Conservation (phyloP, 2,797 vertebrate species). For the Lophius americanus region DNA sequence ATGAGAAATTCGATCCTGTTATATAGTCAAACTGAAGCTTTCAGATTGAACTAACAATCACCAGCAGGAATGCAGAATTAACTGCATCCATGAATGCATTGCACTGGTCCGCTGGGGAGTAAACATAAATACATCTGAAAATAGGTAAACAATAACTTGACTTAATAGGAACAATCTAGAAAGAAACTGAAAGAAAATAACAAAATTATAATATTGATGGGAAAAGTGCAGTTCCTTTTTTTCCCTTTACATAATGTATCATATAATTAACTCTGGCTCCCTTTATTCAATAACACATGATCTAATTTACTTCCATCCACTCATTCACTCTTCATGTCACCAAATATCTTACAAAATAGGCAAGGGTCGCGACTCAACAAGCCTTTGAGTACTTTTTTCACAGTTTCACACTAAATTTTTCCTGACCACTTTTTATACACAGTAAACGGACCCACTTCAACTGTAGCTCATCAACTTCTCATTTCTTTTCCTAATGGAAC, state of each 20-base stretch:
- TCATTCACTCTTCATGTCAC: slow-evolving; percentile 31
- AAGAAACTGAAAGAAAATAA: slow-evolving; percentile 55
- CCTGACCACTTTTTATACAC: slow-evolving; percentile 32
- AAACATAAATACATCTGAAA: slow-evolving; percentile 81
- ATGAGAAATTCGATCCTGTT: slow-evolving; percentile 28
- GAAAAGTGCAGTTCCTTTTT: slow-evolving; percentile 87
- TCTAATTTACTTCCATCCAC: slow-evolving; percentile 30
- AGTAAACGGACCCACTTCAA: slow-evolving; percentile 49
- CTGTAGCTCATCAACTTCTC: slow-evolving; percentile 41
- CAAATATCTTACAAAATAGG: slow-evolving; percentile 59
- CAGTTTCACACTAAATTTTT: slow-evolving; percentile 62
- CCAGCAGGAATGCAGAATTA: slow-evolving; percentile 49
- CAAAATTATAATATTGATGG: slow-evolving; percentile 81
- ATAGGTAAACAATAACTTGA: slow-evolving; percentile 53
- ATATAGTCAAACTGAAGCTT: slow-evolving; percentile 44
- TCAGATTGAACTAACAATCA: slow-evolving; percentile 65
- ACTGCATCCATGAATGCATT: slow-evolving; percentile 83
- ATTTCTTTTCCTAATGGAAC: slow-evolving; percentile 50
- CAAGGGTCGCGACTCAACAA: slow-evolving; percentile 46
- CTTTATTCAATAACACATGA: slow-evolving; percentile 61
- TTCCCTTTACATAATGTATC: slow-evolving; percentile 67
- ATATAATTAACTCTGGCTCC: slow-evolving; percentile 70
- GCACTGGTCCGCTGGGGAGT: slow-evolving; percentile 86
- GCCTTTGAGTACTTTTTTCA: slow-evolving; percentile 66
- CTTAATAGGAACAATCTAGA: slow-evolving; percentile 58